Percentiles rank a stretch among this genome's conserved stretches.
Conservation (phyloP, 2,888 invertebrate genomes). For the Caenorhabditis angaria region DNA sequence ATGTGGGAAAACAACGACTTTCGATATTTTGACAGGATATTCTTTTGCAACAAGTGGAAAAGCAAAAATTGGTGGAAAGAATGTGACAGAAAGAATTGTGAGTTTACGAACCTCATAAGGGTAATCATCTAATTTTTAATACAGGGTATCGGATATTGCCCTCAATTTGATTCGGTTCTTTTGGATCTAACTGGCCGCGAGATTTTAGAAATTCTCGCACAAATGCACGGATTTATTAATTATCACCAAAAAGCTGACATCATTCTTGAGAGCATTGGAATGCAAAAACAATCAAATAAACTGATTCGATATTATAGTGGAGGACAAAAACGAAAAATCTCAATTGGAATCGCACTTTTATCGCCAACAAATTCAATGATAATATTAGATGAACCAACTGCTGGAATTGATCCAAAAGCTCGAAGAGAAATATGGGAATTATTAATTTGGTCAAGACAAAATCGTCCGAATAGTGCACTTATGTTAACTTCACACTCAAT, state of each 20-base stretch:
- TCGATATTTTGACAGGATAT: slow-evolving; percentile 67
- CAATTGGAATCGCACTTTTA: slow-evolving; percentile 82
- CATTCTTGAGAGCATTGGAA: slow-evolving; percentile 54
- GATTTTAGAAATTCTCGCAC: slow-evolving; percentile 57
- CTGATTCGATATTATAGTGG: slow-evolving; percentile 75
- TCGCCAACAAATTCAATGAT: slow-evolving; percentile 80
- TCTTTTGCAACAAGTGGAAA: slow-evolving; percentile 31
- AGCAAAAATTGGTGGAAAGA: background rate
- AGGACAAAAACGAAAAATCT: slow-evolving; percentile 84
- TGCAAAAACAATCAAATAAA: slow-evolving; percentile 46
- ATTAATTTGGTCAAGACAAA: slow-evolving; percentile 46
- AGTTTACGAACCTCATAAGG: background rate
- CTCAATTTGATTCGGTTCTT: slow-evolving; percentile 69
- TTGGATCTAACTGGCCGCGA: slow-evolving; percentile 65
- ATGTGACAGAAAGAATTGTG: background rate
- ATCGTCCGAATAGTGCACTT: slow-evolving; percentile 54
- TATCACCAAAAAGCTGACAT: slow-evolving; percentile 44
- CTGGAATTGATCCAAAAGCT: slow-evolving; percentile 77
- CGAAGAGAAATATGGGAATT: slow-evolving; percentile 77
- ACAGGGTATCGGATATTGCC: slow-evolving; percentile 66
- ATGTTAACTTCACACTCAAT: slow-evolving; percentile 64
- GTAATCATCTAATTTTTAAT: too few relatives aligned
- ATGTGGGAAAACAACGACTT: slow-evolving; percentile 71
- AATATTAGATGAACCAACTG: slow-evolving; percentile 75
- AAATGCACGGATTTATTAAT: slow-evolving; percentile 50